Evolutionary conservation across 1,140 invertebrate genomes (phyloP).

Genomic region (Antheraea mylitta): DNA sequence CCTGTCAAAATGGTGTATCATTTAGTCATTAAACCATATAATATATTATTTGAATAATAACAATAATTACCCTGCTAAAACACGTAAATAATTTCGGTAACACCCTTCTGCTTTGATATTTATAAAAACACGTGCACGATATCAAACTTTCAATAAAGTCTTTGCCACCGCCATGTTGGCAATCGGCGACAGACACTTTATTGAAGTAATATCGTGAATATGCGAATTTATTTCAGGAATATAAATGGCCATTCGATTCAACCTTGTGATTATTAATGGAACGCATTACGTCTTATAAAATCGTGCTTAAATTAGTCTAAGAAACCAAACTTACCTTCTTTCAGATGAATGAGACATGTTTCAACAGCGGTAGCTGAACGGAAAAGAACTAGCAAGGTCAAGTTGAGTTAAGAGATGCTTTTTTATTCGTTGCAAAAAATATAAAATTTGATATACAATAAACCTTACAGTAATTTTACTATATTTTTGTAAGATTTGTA

Average conservation of each 20-base stretch:
- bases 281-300: constrained; percentile 31
- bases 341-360: constrained; percentile 88
- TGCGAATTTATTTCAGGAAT: constrained; percentile 7
- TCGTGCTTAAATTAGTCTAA: constrained; percentile 36
- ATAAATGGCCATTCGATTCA: neutral
- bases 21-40: constrained; percentile 17
- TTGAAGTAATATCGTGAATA: constrained; percentile 26
- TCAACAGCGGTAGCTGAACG: constrained; percentile 83
- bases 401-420: constrained; percentile 71
- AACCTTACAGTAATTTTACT: constrained; percentile 37
- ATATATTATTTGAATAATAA: constrained; percentile 10
- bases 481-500: constrained; percentile 53
- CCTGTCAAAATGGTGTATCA: constrained; percentile 46
- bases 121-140: constrained; percentile 68
- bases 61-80: constrained; percentile 8
- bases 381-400: constrained; percentile 83
- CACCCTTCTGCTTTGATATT: neutral
- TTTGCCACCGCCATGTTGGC: constrained; percentile 85
- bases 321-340: constrained; percentile 84
- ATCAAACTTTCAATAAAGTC: constrained; percentile 58
- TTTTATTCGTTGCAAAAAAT: constrained; percentile 34
- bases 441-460: constrained; percentile 20
- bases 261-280: neutral
- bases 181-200: constrained; percentile 73
- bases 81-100: neutral